Evolutionary conservation across 2,888 invertebrate species (phyloP), one percentile per base, ranked within the genome.

Genomic region (Argyra leucocephala): DNA sequence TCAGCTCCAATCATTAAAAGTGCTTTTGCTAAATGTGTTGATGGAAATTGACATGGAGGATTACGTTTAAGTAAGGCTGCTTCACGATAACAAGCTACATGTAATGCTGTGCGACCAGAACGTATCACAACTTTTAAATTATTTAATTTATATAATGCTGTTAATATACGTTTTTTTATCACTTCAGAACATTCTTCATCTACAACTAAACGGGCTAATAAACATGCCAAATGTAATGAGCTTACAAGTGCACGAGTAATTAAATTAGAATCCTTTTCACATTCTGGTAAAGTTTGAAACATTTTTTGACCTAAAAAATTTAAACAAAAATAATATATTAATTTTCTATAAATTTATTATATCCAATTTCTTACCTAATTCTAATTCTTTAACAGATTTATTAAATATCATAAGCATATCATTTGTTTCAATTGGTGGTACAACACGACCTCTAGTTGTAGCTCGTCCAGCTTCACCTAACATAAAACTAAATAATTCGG

Each of bases 401-500:
- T 83, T 83, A 76, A 94, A 90, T 64, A 95, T 93, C 71, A 87
- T 85, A 72, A 91, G 84, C 72, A 96, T 86, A 78, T 95, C 94
- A 65, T 84, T 82, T 74, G 91, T 90, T 64, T 89, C 86, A 24
- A 94, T 88, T 0, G 90, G 88, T 60, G 90, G 93, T 67, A 90
- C 89, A 68, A 88, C 84, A 65, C 89, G 85, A 61, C 89, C 87
- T 72, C 88, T 81, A 18, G 83, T 83, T 67, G 85, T 83, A 67
- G 87, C 87, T 62, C 88, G 83, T 31, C 88, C 88, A 64, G 90
- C 85, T 78, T 95, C 95, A 31, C 91, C 90, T 78, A 95, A 87
- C 93, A 97, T 95, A 79, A 94, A 96, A 67, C 90, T 90, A 80
- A 93, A 94, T 37, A 97, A 85, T 80, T 98, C 97, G 3, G 95